A percentile compares a stretch with the other conserved stretches of the same genome.
Evolutionary conservation across 92 coral and sea anemone genomes (phyloP).

Genomic region (Epizoanthus ramosus): DNA sequence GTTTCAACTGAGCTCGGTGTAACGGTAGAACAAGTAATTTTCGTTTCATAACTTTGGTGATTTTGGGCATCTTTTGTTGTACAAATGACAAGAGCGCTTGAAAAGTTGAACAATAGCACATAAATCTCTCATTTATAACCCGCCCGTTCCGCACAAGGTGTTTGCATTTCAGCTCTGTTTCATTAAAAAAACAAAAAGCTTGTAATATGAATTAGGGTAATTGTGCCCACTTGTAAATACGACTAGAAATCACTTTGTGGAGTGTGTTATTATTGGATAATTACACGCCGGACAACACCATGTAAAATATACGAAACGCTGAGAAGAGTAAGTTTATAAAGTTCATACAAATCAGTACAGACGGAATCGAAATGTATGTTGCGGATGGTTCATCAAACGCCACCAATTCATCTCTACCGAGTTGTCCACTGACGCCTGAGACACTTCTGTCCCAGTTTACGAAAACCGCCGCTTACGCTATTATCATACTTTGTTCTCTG

Average conservation of each 20-base stretch:
- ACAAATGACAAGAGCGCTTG: neutral
- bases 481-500: constrained; percentile 67
- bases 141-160: constrained; percentile 8
- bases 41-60: neutral
- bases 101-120: neutral
- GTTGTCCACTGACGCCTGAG: constrained; percentile 58
- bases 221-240: constrained; percentile 32
- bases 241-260: neutral
- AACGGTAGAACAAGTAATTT: neutral
- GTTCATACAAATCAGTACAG: neutral
- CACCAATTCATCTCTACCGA: constrained; percentile 2
- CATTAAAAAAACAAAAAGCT: constrained; percentile 31
- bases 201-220: constrained; percentile 16
- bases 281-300: neutral
- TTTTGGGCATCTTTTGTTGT: neutral
- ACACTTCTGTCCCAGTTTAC: constrained; percentile 54
- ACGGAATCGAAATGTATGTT: constrained; percentile 30
- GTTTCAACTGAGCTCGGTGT: too few species aligned
- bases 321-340: neutral
- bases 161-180: neutral
- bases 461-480: constrained; percentile 66
- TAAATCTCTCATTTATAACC: constrained; percentile 7
- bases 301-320: constrained; percentile 2
- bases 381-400: constrained; percentile 11
- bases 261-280: constrained; percentile 20